Evolutionary conservation across 2,113 vertebrate species (phyloP), one percentile per base, ranked within the genome.

Genomic region (Pelecanus crispus): DNA sequence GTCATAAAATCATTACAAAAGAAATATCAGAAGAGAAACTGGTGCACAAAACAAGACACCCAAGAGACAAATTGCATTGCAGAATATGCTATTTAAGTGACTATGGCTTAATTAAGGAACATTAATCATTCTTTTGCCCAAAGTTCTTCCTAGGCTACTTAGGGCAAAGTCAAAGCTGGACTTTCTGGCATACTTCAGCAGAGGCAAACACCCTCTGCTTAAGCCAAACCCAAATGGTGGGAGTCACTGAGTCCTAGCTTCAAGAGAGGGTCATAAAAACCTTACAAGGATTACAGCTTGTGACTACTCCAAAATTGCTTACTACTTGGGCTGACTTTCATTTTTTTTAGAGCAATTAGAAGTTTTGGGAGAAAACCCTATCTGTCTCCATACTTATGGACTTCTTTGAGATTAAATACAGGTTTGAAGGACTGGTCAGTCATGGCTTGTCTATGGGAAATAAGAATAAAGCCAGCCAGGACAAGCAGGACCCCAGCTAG

Each of bases 1-100:
- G 96, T 96, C 93, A 95, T 47, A 91, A 96, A 96, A 95, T 82
- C 49, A 85, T 75, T 89, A 36, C 8, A 2, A 38, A 65, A 58
- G 77, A 88, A 36, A 49, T 7, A 72, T 29, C 86, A 66, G 36
- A 83, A 84, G 62, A 95, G 88, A 73, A 91, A 80, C 71, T 79
- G 52, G 75, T 84, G 86, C 56, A 92, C 79, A 40, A 72, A 92
- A 74, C 82, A 93, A 74, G 87, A 81, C 80, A 36, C 86, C 66
- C 86, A 72, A 81, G 81, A 90, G 89, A 86, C n/a, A 80, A 83
- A 78, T 1, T 52, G 78, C 85, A 90, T 32, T 59, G 62, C 85
- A 94, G 88, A 86, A 93, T 53, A 16, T 82, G 74, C n/a, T 87
- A 61, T 75, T 92, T 86, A 85, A 92, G 55, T 14, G 24, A 82